Evolutionary conservation across 2,797 vertebrate species (phyloP).

Genomic region (Xenentodon cancila): DNA sequence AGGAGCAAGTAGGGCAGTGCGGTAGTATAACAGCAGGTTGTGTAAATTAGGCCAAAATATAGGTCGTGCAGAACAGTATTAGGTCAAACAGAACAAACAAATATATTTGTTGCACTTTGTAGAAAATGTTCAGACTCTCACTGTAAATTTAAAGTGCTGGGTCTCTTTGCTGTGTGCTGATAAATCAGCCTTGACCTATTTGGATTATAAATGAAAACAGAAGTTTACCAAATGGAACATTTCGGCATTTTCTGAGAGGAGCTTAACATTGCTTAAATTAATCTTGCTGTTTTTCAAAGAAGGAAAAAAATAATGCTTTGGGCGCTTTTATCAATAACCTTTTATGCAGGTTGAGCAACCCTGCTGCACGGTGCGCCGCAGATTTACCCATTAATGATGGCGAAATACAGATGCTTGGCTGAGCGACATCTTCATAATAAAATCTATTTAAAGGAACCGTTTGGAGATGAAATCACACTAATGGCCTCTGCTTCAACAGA

Average conservation of each 20-base stretch:
- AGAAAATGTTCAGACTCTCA: background rate
- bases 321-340: background rate
- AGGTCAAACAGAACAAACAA: conserved; percentile 1
- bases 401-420: too few relatives aligned
- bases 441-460: too few relatives aligned
- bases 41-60: conserved; percentile 39
- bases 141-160: conserved; percentile 8
- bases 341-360: too few relatives aligned
- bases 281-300: background rate
- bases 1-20: conserved; percentile 50
- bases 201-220: conserved; percentile 15
- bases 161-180: background rate
- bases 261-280: conserved; percentile 13
- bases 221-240: background rate
- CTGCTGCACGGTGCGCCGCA: too few relatives aligned
- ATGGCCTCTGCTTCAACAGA: too few relatives aligned
- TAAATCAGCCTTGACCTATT: conserved; percentile 22
- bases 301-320: background rate
- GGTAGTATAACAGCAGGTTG: conserved; percentile 23
- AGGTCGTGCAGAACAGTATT: conserved; percentile 25
- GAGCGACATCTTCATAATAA: too few relatives aligned
- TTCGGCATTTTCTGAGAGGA: conserved; percentile 36
- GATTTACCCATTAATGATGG: too few relatives aligned
- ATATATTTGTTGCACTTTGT: background rate
- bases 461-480: too few relatives aligned